phyloP scores from a whole-genome alignment of 2,888 invertebrate genomes.

The Tachina fera region DNA sequence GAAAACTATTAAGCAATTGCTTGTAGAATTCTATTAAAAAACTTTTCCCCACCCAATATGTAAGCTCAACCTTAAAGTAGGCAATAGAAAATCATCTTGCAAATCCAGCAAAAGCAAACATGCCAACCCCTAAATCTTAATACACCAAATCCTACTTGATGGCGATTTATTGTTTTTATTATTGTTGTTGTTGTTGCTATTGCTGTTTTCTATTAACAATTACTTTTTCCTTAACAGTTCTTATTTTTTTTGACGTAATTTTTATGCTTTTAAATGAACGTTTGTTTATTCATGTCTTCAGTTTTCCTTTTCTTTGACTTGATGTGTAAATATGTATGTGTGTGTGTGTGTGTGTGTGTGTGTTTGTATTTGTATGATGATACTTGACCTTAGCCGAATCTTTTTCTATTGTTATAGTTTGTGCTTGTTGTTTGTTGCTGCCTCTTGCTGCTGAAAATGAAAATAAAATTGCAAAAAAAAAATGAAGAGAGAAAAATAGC shows the following conservation, averaged over 20 bases:
- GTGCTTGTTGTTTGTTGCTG: conserved; percentile 46
- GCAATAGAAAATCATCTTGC: conserved; percentile 28
- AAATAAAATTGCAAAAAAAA: conserved; percentile 46
- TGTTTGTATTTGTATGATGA: conserved; percentile 45
- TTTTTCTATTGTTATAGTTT: conserved; percentile 56
- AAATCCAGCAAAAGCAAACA: conserved; percentile 2
- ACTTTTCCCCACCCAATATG: neutral
- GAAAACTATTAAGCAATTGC: neutral
- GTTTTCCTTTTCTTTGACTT: conserved; percentile 3
- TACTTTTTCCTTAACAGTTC: conserved; percentile 4
- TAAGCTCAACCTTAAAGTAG: conserved; percentile 39
- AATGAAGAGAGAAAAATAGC: neutral
- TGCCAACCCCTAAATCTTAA: neutral
- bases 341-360: neutral
- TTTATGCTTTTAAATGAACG: conserved; percentile 38
- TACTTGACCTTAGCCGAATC: conserved; percentile 70
- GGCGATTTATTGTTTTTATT: neutral
- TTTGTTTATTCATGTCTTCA: conserved; percentile 52
- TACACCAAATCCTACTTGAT: neutral
- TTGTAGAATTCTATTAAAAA: neutral
- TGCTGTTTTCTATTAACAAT: conserved; percentile 41
- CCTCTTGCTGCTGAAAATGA: conserved; percentile 22
- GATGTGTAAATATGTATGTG: neutral
- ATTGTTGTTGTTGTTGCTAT: conserved; percentile 4
- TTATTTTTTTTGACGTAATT: neutral